Evolutionary conservation across 2,113 vertebrate species (phyloP).

Genomic region (Corythornis cristatus): DNA sequence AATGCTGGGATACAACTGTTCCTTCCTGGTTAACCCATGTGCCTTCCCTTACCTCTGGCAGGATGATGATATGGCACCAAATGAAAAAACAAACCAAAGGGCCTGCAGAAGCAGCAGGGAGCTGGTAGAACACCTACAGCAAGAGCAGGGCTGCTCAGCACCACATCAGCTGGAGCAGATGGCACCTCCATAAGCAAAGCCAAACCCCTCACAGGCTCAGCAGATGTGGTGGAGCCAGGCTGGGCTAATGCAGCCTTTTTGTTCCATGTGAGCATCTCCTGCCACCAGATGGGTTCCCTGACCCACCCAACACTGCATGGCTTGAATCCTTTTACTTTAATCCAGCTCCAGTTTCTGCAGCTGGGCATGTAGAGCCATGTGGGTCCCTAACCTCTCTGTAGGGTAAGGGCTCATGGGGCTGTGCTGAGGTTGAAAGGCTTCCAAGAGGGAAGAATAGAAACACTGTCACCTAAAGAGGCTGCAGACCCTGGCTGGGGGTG

Average conservation of each 20-base stretch:
- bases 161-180: neutral
- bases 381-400: fast-evolving
- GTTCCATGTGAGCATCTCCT: neutral
- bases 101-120: neutral
- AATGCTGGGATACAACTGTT: neutral
- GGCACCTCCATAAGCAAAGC: neutral
- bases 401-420: fast-evolving
- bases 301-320: neutral
- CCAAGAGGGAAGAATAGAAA: neutral
- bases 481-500: neutral
- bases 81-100: neutral
- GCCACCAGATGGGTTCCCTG: neutral
- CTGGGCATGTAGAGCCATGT: fast-evolving
- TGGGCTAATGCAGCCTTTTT: neutral
- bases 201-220: fast-evolving
- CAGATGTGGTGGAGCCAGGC: neutral
- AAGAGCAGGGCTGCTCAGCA: neutral
- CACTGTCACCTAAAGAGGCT: neutral
- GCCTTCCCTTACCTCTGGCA: neutral
- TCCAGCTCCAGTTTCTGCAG: neutral
- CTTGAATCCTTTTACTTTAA: neutral
- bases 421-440: neutral
- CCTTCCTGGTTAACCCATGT: neutral
- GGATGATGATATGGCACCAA: too few relatives aligned
- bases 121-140: neutral